phyloP scores from a whole-genome alignment of 1,140 invertebrate genomes.

The Melitaea cinxia region DNA sequence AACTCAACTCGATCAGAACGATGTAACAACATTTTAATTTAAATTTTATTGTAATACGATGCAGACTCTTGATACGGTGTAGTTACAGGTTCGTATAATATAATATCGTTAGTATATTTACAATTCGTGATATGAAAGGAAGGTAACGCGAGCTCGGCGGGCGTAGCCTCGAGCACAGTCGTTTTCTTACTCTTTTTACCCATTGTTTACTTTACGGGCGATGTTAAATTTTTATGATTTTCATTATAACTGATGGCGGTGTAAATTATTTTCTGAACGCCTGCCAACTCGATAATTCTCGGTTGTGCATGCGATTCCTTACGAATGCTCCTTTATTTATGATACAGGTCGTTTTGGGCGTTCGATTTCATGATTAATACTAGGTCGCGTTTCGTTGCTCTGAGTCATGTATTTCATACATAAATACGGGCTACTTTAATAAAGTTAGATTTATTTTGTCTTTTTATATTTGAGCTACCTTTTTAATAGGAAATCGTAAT shows the following conservation, averaged over 20 bases:
- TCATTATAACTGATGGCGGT: constrained; percentile 62
- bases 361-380: constrained; percentile 53
- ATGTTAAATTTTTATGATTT: constrained; percentile 76
- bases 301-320: constrained; percentile 54
- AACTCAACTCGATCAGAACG: no score
- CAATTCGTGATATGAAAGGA: constrained; percentile 44
- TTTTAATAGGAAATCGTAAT: neutral
- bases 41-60: neutral
- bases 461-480: neutral
- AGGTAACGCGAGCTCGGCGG: constrained; percentile 47
- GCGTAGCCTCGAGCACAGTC: constrained; percentile 52
- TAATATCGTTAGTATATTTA: constrained; percentile 26
- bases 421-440: neutral
- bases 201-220: constrained; percentile 78
- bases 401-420: constrained; percentile 16
- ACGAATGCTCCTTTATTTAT: constrained; percentile 67
- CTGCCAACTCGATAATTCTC: constrained; percentile 74
- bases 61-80: neutral
- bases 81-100: constrained; percentile 1
- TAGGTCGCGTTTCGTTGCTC: constrained; percentile 25
- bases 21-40: neutral
- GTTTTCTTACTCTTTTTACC: constrained; percentile 64
- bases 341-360: constrained; percentile 45
- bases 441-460: neutral
- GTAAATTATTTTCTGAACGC: constrained; percentile 72